Evolutionary conservation across 2,113 vertebrate genomes (phyloP), one percentile per base, ranked within the genome.

Genomic region (Rhabdornis inornatus): DNA sequence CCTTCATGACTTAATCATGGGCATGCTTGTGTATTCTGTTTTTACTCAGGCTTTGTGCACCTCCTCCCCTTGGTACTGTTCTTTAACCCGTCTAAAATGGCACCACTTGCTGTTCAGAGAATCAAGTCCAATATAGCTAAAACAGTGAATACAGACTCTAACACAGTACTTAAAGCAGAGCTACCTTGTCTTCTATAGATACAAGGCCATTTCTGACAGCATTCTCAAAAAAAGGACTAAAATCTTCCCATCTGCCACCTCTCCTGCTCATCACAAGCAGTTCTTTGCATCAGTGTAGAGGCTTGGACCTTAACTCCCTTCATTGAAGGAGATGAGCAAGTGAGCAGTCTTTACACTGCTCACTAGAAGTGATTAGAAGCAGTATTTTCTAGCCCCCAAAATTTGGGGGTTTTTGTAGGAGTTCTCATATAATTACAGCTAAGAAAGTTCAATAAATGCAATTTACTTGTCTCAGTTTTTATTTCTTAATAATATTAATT

Each of bases 391-490:
- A 93, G 65, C n/a, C 47, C 10, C 13, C 25, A 84, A 95, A 84
- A 44, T 49, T 20, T 64, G 24, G n/a, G 84, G 83, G 50, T 71
- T 91, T 89, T 75, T 90, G 42, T 82, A 30, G 15, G 77, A 65
- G 64, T 89, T 69, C 92, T 94, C 84, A 95, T 90, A 87, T 90
- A 96, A 93, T 81, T 86, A 80, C 22, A 83, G 28, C 89, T 80
- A 82, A 37, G 35, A 45, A 87, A 86, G 57, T 76, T 93, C n/a
- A 90, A 69, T 16, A 76, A 64, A 64, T 35, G 14, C 57, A 57
- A 61, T 82, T 96, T 91, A 90, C 50, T 95, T 95, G 68, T 96
- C 87, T 87, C 92, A 88, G 77, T 72, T 97, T 92, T 96, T 47
- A 71, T 33, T 93, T 88, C 60, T 89, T 95, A 83, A 92, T 78